Conservation (phyloP, 2,888 invertebrate species). For the Heliconius hortense region DNA sequence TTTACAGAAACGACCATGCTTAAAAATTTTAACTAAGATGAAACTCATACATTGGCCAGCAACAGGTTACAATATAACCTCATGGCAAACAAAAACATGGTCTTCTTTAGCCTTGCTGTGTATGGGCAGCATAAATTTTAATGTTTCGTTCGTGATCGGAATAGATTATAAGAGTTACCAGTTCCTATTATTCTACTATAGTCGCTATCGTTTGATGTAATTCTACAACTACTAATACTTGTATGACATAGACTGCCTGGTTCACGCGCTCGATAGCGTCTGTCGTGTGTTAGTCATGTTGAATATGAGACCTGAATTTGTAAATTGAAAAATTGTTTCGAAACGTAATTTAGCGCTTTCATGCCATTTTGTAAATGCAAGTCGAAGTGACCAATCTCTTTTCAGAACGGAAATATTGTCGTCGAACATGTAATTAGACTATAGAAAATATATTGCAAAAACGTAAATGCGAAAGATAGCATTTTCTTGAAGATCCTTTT, state of each 20-base stretch:
- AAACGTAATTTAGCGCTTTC: not conserved
- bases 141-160: constrained; percentile 50
- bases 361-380: not conserved
- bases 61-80: constrained; percentile 20
- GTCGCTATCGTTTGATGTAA: not conserved
- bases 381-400: not conserved
- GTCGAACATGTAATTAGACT: too few species aligned
- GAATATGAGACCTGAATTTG: constrained; percentile 2
- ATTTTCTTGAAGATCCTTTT: not conserved
- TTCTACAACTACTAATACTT: not conserved
- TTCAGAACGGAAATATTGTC: not conserved
- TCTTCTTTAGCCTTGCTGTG: constrained; percentile 50
- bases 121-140: constrained; percentile 49
- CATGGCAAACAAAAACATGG: constrained; percentile 40
- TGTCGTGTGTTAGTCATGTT: constrained; percentile 7
- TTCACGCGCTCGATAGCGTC: not conserved
- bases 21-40: not conserved
- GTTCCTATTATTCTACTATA: constrained; percentile 13
- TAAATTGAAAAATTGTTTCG: constrained; percentile 4
- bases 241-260: not conserved
- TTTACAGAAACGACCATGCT: not conserved
- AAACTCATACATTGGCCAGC: not conserved
- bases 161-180: constrained; percentile 38
- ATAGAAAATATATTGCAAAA: too few species aligned
- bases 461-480: too few species aligned